A percentile compares a stretch with the other conserved stretches of the same genome.
phyloP scores from a whole-genome alignment of 2,797 vertebrate species.

The Halcyon leucocephala region DNA sequence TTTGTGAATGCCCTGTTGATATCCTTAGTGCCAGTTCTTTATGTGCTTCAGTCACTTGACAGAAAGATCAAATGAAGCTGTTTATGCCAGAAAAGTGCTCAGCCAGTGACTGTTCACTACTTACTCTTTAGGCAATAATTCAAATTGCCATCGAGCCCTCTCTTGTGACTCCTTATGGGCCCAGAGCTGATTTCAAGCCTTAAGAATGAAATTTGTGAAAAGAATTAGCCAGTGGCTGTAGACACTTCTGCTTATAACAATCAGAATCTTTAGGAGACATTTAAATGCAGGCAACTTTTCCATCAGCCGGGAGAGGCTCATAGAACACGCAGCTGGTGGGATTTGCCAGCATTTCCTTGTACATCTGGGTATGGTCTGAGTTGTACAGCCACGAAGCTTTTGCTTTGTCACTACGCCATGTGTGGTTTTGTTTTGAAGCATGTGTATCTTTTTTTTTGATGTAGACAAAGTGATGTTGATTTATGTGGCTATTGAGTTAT shows the following conservation, averaged over 20 bases:
- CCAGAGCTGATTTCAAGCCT: constrained; percentile 4
- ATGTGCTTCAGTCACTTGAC: not conserved
- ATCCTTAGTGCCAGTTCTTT: not conserved
- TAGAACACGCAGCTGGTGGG: not conserved
- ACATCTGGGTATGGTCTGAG: rapidly evolving
- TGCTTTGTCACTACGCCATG: not conserved
- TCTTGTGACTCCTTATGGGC: not conserved
- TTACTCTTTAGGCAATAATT: constrained; percentile 1
- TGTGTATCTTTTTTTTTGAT: not conserved
- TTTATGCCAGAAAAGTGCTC: not conserved
- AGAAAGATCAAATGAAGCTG: not conserved
- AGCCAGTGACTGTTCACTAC: not conserved
- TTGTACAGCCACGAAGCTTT: not conserved
- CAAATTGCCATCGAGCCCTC: not conserved
- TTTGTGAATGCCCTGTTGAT: not conserved
- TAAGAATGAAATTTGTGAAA: not conserved
- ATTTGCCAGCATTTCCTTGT: not conserved
- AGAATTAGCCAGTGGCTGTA: not conserved
- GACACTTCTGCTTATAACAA: not conserved
- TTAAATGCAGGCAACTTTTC: not conserved
- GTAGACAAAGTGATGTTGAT: not conserved
- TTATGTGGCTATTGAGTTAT: not conserved
- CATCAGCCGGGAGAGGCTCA: not conserved
- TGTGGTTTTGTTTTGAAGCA: not conserved
- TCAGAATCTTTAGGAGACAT: not conserved